Conservation (phyloP, 2,797 vertebrate genomes). For the Mico argentatus region DNA sequence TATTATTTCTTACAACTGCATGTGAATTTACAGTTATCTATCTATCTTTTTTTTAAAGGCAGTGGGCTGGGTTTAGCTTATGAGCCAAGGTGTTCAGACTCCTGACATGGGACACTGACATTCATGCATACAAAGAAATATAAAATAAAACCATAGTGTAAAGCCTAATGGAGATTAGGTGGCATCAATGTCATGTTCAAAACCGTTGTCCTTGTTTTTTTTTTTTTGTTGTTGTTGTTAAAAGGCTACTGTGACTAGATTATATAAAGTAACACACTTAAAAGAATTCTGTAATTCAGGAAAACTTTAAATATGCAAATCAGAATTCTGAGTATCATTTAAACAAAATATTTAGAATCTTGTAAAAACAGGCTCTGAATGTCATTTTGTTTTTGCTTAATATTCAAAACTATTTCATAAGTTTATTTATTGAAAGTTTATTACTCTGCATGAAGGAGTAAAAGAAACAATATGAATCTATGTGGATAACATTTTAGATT, state of each 20-base stretch:
- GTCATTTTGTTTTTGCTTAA: neutral
- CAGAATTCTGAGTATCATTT: neutral
- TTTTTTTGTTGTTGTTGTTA: neutral
- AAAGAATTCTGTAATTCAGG: neutral
- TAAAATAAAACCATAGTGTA: neutral
- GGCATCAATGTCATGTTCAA: neutral
- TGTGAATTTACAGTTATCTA: neutral
- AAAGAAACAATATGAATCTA: constrained; percentile 5
- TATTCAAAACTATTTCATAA: neutral
- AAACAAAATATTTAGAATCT: constrained; percentile 3
- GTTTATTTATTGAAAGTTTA: neutral
- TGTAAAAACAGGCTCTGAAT: neutral
- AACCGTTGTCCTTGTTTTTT: neutral
- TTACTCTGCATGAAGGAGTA: neutral
- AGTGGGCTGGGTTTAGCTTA: neutral
- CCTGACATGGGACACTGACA: neutral
- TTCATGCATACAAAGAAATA: neutral
- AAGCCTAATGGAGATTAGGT: neutral
- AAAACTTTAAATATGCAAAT: neutral
- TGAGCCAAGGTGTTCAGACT: neutral
- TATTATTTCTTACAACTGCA: neutral
- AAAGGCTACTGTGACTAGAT: neutral
- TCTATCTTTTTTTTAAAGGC: neutral
- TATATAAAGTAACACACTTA: neutral
- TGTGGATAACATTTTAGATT: neutral